Percentiles rank a stretch among this genome's conserved stretches.
Conservation (phyloP, 2,113 vertebrate species). For the Girardinichthys multiradiatus region DNA sequence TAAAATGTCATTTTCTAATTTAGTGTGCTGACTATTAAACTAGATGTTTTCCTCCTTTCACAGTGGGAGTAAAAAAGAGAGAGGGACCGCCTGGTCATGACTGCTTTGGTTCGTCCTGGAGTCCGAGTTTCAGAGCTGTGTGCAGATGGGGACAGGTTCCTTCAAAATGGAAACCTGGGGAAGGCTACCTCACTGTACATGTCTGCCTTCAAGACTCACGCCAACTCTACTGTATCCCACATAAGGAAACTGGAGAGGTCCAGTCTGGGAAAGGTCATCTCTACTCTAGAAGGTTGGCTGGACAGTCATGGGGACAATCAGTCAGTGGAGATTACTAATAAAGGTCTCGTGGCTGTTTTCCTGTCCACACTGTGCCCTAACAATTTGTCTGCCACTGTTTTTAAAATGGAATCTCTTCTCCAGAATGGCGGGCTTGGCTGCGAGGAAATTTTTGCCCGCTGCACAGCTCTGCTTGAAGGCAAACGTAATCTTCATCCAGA, state of each 20-base stretch:
- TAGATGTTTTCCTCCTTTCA: neutral
- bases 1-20: no score
- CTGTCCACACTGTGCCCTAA: conserved; percentile 85
- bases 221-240: conserved; percentile 74
- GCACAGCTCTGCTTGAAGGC: conserved; percentile 77
- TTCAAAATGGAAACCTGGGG: conserved; percentile 70
- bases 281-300: conserved; percentile 84
- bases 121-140: conserved; percentile 77
- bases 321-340: conserved; percentile 74
- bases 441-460: conserved; percentile 80
- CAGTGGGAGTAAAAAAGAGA: conserved; percentile 9
- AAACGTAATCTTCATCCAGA: conserved; percentile 33
- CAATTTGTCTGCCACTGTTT: conserved; percentile 81
- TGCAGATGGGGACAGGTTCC: conserved; percentile 80
- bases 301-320: conserved; percentile 72
- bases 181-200: conserved; percentile 84
- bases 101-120: conserved; percentile 73
- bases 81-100: conserved; percentile 43
- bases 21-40: neutral
- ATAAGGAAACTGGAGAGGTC: conserved; percentile 69
- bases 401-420: conserved; percentile 84
- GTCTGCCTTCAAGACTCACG: conserved; percentile 86
- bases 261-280: conserved; percentile 62
- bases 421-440: conserved; percentile 70
- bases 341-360: conserved; percentile 84